Base-by-base conservation (phyloP, 2,113 vertebrate species). In the Pica pica region DNA sequence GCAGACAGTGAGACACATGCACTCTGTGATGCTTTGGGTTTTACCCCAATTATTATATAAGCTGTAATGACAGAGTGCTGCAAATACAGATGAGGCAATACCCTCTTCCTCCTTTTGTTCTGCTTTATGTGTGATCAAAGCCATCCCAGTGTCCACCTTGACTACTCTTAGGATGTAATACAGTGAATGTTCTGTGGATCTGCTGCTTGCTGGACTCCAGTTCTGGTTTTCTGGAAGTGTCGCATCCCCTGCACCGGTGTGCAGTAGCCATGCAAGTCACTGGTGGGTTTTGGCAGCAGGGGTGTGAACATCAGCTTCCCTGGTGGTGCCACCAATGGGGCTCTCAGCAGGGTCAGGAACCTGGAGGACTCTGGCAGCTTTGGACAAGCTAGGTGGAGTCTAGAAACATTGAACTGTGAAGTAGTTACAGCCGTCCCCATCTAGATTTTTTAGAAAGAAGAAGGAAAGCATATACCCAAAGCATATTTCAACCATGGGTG, bases 221-320 rank as follows among this genome's bases (percentile, higher is more conserved):
- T 41, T 50, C 19, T 27, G 69, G 10, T 42, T 65, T 49, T 71
- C 76, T 77, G 63, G 18, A 61, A 75, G 60, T 3, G 24, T 21
- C 0, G 0, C 16, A 68, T 47, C 50, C 6, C 3, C 49, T 37
- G 21, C 1, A 1, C 13, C 3, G 13, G 7, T 19, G 33, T 9
- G 13, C 35, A 27, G 68, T 8, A 85, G 35, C 42, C 13, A 5
- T 41, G 15, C 16, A 28, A 82, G 30, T 67, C 27, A 12, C 9
- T 41, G 16, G 6, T 28, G 27, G 10, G 10, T 33, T 89, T 65
- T 61, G 24, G 19, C 20, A 21, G 20, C 1, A 4, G 10, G 5
- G 11, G 3, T 23, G 16, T 1, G 15, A 59, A 42, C 10, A 16
- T 22, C 13, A 24, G 0, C 30, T 80, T 73, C 26, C 9, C 12